Conservation (phyloP, 2,113 vertebrate genomes). For the Ptychochromis oligacanthus region DNA sequence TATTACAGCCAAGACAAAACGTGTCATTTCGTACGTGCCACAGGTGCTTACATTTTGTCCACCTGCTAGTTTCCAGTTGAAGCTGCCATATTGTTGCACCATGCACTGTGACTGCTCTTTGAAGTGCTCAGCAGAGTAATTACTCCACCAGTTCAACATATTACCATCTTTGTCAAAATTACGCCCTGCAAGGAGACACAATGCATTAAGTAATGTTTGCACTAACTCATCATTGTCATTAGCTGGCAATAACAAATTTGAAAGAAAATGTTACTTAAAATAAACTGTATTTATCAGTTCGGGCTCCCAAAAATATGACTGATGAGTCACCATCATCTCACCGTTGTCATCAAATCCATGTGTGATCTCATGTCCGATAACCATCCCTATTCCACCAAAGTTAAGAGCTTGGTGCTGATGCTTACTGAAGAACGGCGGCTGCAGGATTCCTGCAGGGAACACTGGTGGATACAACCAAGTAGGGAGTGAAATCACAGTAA, state of each 20-base stretch:
- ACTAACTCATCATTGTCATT: background rate
- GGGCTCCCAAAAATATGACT: background rate
- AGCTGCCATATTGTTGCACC: slow-evolving; percentile 91
- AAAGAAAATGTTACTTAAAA: background rate
- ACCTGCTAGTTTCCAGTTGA: slow-evolving; percentile 92
- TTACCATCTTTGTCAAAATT: slow-evolving; percentile 97
- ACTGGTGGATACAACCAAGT: slow-evolving; percentile 76
- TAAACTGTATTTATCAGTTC: background rate
- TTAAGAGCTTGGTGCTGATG: slow-evolving; percentile 94
- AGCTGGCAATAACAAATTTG: background rate
- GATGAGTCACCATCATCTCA: slow-evolving; percentile 59
- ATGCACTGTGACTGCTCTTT: slow-evolving; percentile 92
- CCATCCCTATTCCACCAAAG: slow-evolving; percentile 97
- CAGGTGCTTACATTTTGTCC: slow-evolving; percentile 84
- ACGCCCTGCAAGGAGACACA: slow-evolving; percentile 82
- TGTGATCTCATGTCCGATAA: slow-evolving; percentile 96
- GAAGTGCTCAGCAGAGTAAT: slow-evolving; percentile 91
- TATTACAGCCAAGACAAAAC: slow-evolving; percentile 17
- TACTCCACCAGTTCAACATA: slow-evolving; percentile 98
- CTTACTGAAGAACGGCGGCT: slow-evolving; percentile 97
- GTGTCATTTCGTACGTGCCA: background rate
- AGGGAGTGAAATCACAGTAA: background rate
- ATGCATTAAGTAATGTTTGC: slow-evolving; percentile 4
- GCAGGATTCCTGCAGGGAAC: slow-evolving; percentile 96
- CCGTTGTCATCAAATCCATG: slow-evolving; percentile 98